Percentiles rank a stretch among this genome's conserved stretches.
Evolutionary conservation across 1,140 invertebrate species (phyloP).

Genomic region (Drosophila ogumai): DNA sequence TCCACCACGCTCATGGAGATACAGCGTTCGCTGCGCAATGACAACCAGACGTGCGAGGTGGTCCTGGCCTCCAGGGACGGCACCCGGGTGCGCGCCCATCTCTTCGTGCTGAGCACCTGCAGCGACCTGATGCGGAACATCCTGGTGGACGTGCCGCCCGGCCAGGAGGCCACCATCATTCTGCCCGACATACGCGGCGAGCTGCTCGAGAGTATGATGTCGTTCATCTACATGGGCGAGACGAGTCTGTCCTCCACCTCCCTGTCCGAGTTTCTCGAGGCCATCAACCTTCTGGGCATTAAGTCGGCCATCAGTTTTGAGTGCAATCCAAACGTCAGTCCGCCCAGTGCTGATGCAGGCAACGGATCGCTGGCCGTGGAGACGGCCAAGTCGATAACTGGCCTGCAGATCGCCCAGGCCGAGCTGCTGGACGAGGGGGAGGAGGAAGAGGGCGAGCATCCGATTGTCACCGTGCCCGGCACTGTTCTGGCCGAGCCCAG

Average conservation of each 20-base stretch:
- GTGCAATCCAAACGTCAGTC: slow-evolving; percentile 60
- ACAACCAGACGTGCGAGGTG: slow-evolving; percentile 72
- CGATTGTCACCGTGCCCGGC: slow-evolving; percentile 10
- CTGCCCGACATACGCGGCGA: slow-evolving; percentile 76
- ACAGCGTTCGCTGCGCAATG: slow-evolving; percentile 68
- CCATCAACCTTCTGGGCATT: slow-evolving; percentile 79
- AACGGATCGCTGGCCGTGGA: slow-evolving; percentile 47
- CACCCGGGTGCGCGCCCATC: slow-evolving; percentile 72
- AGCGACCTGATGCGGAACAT: slow-evolving; percentile 76
- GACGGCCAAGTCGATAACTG: slow-evolving; percentile 62
- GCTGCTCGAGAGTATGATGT: slow-evolving; percentile 73
- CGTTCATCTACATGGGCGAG: slow-evolving; percentile 82
- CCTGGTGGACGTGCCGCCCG: slow-evolving; percentile 67
- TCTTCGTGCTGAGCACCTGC: slow-evolving; percentile 79
- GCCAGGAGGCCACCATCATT: slow-evolving; percentile 76
- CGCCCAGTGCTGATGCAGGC: slow-evolving; percentile 13
- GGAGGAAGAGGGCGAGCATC: slow-evolving; percentile 28
- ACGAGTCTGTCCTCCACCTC: slow-evolving; percentile 66
- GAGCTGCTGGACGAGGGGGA: slow-evolving; percentile 69
- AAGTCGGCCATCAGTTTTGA: slow-evolving; percentile 83
- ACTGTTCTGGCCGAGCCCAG: slow-evolving; percentile 36
- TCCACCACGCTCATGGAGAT: slow-evolving; percentile 81
- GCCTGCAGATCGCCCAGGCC: slow-evolving; percentile 66
- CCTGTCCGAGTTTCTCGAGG: slow-evolving; percentile 76
- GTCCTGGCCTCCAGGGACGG: slow-evolving; percentile 74